Evolutionary conservation across 2,113 vertebrate genomes (phyloP).

Genomic region (Raja brachyura): DNA sequence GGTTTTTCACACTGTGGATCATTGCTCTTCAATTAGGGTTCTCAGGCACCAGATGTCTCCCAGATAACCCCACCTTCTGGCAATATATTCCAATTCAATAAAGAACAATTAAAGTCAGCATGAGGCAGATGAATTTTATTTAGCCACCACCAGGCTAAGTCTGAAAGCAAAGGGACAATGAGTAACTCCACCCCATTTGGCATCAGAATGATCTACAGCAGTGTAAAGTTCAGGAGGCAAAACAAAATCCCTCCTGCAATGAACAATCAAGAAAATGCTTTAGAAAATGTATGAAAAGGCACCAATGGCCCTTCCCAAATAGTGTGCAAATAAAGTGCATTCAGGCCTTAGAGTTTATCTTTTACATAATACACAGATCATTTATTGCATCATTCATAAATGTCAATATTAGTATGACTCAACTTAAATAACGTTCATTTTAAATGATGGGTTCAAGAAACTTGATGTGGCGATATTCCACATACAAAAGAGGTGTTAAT

Average conservation of each 20-base stretch:
- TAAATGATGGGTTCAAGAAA: slow-evolving; percentile 9
- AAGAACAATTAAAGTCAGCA: neutral
- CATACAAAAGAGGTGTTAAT: neutral
- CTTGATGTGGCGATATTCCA: neutral
- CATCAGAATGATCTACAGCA: neutral
- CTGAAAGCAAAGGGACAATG: neutral
- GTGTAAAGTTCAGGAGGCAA: slow-evolving; percentile 2
- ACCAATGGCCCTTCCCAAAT: neutral
- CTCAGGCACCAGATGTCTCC: neutral
- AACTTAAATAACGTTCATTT: neutral
- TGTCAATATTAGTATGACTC: neutral
- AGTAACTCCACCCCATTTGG: neutral
- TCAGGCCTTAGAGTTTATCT: neutral
- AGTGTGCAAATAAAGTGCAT: slow-evolving; percentile 5
- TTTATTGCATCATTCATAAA: slow-evolving; percentile 1
- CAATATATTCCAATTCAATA: neutral
- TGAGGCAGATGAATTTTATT: neutral
- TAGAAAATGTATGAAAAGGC: neutral
- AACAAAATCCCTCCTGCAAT: neutral
- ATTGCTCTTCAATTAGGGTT: neutral
- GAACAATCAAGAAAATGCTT: slow-evolving; percentile 2
- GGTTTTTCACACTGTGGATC: neutral
- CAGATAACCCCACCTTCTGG: neutral
- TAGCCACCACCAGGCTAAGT: neutral
- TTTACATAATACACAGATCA: neutral